These are phyloP conservation scores for Cheumatopsyche charites DNA, from an alignment of 1,140 invertebrate species.

Conservation along the genomic window DNA sequence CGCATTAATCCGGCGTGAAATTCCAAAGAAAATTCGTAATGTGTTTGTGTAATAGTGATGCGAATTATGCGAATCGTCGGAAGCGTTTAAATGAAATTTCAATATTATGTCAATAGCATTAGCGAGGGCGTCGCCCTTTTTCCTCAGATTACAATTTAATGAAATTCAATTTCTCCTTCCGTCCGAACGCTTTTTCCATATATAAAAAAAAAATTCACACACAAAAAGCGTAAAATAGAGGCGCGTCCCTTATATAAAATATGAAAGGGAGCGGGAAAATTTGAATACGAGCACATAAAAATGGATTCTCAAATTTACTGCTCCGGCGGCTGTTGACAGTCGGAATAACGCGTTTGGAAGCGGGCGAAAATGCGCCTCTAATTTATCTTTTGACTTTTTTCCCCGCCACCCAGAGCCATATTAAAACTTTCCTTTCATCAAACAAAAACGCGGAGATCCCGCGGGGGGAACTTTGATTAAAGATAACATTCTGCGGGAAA, in stretches of 20 bases:
- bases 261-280: not conserved
- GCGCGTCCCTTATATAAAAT: not conserved
- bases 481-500: slow-evolving; percentile 9
- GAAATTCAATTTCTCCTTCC: slow-evolving; percentile 16
- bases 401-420: too few species aligned
- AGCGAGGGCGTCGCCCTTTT: not conserved
- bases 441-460: slow-evolving; percentile 8
- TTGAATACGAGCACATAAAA: slow-evolving; percentile 21
- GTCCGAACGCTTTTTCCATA: not conserved
- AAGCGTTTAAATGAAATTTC: not conserved
- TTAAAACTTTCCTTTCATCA: slow-evolving; percentile 23
- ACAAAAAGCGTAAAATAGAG: too few species aligned
- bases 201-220: too few species aligned
- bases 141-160: slow-evolving; percentile 11
- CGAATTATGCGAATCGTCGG: too few species aligned
- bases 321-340: slow-evolving; percentile 12
- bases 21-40: not conserved
- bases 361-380: not conserved
- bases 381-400: slow-evolving; percentile 17
- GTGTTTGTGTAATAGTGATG: too few species aligned
- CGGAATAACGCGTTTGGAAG: slow-evolving; percentile 6
- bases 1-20: not conserved
- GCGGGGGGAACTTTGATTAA: slow-evolving; percentile 13
- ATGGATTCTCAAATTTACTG: slow-evolving; percentile 10
- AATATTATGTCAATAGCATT: slow-evolving; percentile 12